Base-by-base conservation (phyloP, 2,888 invertebrate genomes). In the Spodoptera picta region DNA sequence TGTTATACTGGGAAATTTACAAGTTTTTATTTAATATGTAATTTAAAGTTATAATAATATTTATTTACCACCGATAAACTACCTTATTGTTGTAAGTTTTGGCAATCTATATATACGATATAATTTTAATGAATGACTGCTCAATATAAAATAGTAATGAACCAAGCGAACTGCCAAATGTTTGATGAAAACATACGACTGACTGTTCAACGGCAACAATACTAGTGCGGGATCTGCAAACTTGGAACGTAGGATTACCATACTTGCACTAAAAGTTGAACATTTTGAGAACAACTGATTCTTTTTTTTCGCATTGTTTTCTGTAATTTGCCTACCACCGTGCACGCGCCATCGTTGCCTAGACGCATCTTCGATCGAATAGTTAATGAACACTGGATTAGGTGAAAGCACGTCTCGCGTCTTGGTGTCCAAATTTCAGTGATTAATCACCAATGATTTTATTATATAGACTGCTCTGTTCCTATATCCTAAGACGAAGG, bases 391-490 rank as follows among this genome's bases (percentile, higher is more conserved):
- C 91, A 92, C 89, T 93, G 88, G 92, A 93, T 94, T 93, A 90
- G 80, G 85, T 87, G 92, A 93, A 92, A 80, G 83, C 6, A 82
- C 84, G 66, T 65, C 65, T 67, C 72, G 62, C 74, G 81, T 84
- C 83, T 83, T 86, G 87, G 86, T 73, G 83, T 89, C 87, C 83
- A 91, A 93, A 92, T 89, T 93, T 92, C 92, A 92, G 93, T 94
- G 93, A 93, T 93, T 85, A 78, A 84, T 91, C 93, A 91, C 93
- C 93, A 93, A 94, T 93, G 93, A 93, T 91, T 89, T 90, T 89
- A 88, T 87, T 90, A 90, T 90, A 90, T 92, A 92, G 88, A 89
- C 88, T 89, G 84, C 83, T 81, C 86, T 90, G 94, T 94, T 94
- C 93, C 94, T 94, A 93, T 89, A 88, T 86, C 85, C 83, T 88